Percentiles rank a stretch among this genome's conserved stretches.
These are phyloP conservation scores for Neocloeon triangulifer DNA, from an alignment of 1,140 invertebrate genomes.

Conservation along the genomic window DNA sequence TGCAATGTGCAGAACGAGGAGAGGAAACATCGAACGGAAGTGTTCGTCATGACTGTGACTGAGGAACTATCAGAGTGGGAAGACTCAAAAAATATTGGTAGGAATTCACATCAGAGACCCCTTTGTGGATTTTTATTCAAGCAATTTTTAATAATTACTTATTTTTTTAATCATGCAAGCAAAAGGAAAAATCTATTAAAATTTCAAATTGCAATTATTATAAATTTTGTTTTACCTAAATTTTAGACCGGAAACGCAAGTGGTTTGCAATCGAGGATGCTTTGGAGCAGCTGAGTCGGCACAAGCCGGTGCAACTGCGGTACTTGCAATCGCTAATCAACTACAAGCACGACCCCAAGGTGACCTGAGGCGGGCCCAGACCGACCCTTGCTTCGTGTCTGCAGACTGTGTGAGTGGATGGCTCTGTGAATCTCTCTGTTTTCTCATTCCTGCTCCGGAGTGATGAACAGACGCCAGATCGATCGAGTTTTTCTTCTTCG, in stretches of 20 bases:
- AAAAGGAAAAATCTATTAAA: too few relatives aligned
- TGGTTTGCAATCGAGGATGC: constrained; percentile 84
- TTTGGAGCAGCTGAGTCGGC: constrained; percentile 54
- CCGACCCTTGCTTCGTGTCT: too few relatives aligned
- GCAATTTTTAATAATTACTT: too few relatives aligned
- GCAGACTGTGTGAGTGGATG: too few relatives aligned
- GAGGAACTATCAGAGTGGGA: constrained; percentile 86
- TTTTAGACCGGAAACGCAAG: constrained; percentile 56
- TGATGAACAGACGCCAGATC: too few relatives aligned
- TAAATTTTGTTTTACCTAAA: constrained; percentile 5
- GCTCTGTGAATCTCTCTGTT: too few relatives aligned
- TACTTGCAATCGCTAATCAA: constrained; percentile 35
- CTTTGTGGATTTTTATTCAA: too few relatives aligned
- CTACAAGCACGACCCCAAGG: neutral
- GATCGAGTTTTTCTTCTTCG: too few relatives aligned
- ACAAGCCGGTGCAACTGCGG: constrained; percentile 74
- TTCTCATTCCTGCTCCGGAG: too few relatives aligned
- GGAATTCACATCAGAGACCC: constrained; percentile 7
- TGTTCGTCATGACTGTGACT: constrained; percentile 78
- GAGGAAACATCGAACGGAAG: constrained; percentile 76
- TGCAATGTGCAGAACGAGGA: constrained; percentile 58
- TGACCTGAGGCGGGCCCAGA: constrained; percentile 1
- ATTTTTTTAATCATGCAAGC: too few relatives aligned
- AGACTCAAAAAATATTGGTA: constrained; percentile 58
- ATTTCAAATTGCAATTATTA: neutral